Percentiles rank a stretch among this genome's conserved stretches.
Conservation (phyloP, 2,113 vertebrate genomes). For the Haplotaxodon microlepis region DNA sequence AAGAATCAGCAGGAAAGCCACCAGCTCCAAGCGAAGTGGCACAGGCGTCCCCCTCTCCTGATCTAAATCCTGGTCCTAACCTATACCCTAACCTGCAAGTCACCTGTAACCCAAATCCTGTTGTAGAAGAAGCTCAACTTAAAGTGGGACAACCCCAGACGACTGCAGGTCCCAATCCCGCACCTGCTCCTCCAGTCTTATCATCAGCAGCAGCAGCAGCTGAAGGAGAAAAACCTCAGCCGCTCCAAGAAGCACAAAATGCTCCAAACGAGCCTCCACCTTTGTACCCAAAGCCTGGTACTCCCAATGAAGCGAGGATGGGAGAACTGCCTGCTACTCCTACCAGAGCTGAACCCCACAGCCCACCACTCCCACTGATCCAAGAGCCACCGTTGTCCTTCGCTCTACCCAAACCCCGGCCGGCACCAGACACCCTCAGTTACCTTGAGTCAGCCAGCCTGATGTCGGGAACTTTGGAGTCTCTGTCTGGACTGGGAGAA, state of each 20-base stretch:
- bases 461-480: conserved; percentile 87
- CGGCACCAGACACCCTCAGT: conserved; percentile 78
- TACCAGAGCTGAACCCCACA: conserved; percentile 24
- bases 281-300: conserved; percentile 2
- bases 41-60: conserved; percentile 26
- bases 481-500: conserved; percentile 76
- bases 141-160: neutral
- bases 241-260: conserved; percentile 11
- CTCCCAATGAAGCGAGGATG: neutral
- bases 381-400: conserved; percentile 23
- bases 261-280: neutral
- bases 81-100: conserved; percentile 55
- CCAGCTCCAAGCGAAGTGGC: neutral
- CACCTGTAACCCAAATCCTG: conserved; percentile 39
- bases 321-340: conserved; percentile 32
- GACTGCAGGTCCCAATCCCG: neutral
- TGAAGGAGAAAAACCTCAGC: conserved; percentile 26
- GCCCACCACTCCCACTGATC: conserved; percentile 41
- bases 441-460: conserved; percentile 87
- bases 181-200: neutral
- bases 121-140: neutral
- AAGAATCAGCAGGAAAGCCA: neutral
- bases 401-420: conserved; percentile 48
- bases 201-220: neutral
- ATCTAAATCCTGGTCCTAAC: conserved; percentile 48